Conservation (phyloP, 2,797 vertebrate genomes). For the Oreochromis mossambicus region DNA sequence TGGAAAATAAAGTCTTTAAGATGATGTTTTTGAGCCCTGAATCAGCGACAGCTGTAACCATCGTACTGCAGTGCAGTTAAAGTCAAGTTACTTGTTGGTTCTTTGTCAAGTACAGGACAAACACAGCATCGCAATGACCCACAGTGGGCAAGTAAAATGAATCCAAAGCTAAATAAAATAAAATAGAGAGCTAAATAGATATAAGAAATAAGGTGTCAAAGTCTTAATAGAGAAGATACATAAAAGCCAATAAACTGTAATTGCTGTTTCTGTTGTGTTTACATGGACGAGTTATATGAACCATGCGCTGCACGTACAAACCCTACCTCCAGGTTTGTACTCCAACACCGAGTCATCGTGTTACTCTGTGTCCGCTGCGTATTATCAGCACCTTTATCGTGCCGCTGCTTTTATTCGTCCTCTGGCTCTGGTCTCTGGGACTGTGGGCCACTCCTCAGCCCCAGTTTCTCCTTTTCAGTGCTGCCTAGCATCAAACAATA, state of each 20-base stretch:
- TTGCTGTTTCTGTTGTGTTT: neutral
- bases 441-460: conserved; percentile 36
- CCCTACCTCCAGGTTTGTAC: neutral
- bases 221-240: neutral
- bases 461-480: conserved; percentile 22
- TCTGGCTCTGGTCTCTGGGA: neutral
- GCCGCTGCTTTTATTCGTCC: neutral
- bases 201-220: neutral
- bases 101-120: rapidly evolving
- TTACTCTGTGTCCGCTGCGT: conserved; percentile 31
- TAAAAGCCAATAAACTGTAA: neutral
- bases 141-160: neutral
- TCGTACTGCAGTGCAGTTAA: neutral
- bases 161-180: neutral
- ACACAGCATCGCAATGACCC: rapidly evolving
- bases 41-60: neutral
- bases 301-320: neutral
- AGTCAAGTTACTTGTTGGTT: neutral
- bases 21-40: neutral
- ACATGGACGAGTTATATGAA: neutral
- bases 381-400: conserved; percentile 21
- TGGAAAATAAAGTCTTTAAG: neutral
- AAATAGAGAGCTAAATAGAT: neutral
- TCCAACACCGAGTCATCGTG: conserved; percentile 15
- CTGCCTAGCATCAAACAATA: neutral